Evolutionary conservation across 2,888 invertebrate genomes (phyloP).

Genomic region (Criorhina ranunculi): DNA sequence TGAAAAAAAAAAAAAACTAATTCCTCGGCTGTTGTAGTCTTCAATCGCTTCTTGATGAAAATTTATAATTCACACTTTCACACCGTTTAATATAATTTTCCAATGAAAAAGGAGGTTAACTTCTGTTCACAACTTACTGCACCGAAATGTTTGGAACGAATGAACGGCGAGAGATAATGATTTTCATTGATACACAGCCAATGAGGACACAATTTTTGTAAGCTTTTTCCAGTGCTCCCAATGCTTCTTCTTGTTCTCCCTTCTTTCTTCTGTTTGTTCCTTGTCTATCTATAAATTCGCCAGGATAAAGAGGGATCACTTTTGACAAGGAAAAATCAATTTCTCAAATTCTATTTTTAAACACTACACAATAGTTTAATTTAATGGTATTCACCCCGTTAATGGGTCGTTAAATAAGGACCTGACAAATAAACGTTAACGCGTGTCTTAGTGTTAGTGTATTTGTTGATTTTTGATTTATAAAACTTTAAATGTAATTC

Average conservation of each 20-base stretch:
- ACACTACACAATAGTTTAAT: conserved; percentile 9
- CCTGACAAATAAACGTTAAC: neutral
- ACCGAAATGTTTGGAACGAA: conserved; percentile 64
- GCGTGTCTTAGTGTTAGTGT: neutral
- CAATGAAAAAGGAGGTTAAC: neutral
- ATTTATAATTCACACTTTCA: conserved; percentile 46
- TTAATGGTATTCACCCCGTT: conserved; percentile 18
- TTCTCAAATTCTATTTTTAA: conserved; percentile 39
- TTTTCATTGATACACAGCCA: conserved; percentile 70
- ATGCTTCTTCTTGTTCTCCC: conserved; percentile 27
- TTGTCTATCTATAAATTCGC: conserved; percentile 26
- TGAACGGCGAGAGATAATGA: conserved; percentile 56
- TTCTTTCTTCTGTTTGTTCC: neutral
- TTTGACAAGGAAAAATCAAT: conserved; percentile 43
- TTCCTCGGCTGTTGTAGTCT: neutral
- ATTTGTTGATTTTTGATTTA: conserved; percentile 7
- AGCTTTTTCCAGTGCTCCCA: conserved; percentile 54
- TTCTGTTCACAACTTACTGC: conserved; percentile 55
- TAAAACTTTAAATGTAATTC: neutral
- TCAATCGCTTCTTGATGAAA: neutral
- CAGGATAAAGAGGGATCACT: conserved; percentile 24
- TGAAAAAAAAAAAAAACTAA: neutral
- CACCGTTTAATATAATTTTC: conserved; percentile 18
- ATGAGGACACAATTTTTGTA: conserved; percentile 4
- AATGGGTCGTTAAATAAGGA: conserved; percentile 6